Evolutionary conservation across 1,140 invertebrate species (phyloP), one percentile per base, ranked within the genome.

Genomic region (Dendrolimus punctatus): DNA sequence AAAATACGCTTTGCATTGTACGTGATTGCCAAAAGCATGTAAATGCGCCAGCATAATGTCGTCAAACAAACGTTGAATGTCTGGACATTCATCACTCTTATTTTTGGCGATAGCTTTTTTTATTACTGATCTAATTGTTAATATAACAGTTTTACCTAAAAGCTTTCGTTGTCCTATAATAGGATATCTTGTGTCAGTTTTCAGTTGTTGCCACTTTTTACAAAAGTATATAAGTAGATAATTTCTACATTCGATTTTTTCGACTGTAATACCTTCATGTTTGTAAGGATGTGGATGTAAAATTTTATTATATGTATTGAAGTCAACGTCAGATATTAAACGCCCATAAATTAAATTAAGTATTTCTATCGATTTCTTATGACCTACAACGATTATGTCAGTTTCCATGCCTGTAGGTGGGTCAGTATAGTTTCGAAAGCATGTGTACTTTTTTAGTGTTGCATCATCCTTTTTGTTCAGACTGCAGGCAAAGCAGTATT

Each of bases 211-310:
- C 23, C 66, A 39, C 55, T 70, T 62, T 41, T 59, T 62, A 47
- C 68, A 47, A 7, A 64, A 52, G 3, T 72, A 70, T 47, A 64
- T 47, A 4, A 71, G 52, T 37, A 73, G 38, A 48, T 78, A 60
- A 60, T 78, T 76, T 10, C 51, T 49, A 56, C 73, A 78, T 72
- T 80, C 62, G 40, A 82, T 66, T 73, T 88, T 88, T 60, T 72
- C 64, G 4, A 84, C 68, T 10, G 55, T 53, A 23, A 49, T 39
- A 6, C 8, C 23, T 5, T 75, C 40, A 5, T 71, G 56, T 45
- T 52, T 51, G 49, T 86, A 81, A 4, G 71, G 68, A 36, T 63
- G 60, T 10, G 48, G 46, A 47, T 75, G 55, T 39, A 57, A 2
- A 9, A 88, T 73, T 50, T 60, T 66, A 6, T 61, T 55, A 51